Conservation (phyloP, 1,140 invertebrate species). For the Drosophila lacertosa region DNA sequence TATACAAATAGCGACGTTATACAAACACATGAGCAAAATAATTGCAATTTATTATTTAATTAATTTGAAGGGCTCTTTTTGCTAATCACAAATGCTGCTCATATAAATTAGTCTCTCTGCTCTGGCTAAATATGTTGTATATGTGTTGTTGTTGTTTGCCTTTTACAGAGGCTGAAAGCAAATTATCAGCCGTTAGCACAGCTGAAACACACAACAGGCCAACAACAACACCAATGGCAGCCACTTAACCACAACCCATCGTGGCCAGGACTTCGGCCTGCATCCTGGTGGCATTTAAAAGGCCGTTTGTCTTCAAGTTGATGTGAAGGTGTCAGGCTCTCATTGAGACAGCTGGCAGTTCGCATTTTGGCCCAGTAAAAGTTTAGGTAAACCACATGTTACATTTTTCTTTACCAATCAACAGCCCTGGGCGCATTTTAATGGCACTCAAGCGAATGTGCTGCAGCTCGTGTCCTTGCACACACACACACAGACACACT, state of each 20-base stretch:
- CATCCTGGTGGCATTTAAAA: constrained; percentile 31
- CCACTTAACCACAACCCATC: constrained; percentile 23
- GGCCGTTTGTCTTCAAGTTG: constrained; percentile 38
- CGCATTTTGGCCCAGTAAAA: constrained; percentile 27
- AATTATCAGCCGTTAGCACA: constrained; percentile 36
- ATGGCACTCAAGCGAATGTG: constrained; percentile 42
- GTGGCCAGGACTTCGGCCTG: background rate
- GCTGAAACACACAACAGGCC: constrained; percentile 14
- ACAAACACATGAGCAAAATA: background rate
- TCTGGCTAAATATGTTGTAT: background rate
- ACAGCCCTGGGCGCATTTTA: constrained; percentile 51
- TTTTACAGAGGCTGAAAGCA: background rate
- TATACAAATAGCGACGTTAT: background rate
- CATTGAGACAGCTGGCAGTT: constrained; percentile 24
- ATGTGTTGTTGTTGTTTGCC: background rate
- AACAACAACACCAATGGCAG: constrained; percentile 2
- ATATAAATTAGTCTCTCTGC: too few species aligned
- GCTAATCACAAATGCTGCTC: too few species aligned
- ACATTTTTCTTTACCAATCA: constrained; percentile 51
- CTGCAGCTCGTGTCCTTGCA: constrained; percentile 44
- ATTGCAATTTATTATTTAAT: too few species aligned
- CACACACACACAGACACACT: constrained; percentile 7
- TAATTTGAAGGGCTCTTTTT: too few species aligned
- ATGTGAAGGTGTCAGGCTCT: constrained; percentile 40
- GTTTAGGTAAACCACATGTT: constrained; percentile 53